Conservation (phyloP, 2,113 vertebrate genomes). For the Psophia crepitans region DNA sequence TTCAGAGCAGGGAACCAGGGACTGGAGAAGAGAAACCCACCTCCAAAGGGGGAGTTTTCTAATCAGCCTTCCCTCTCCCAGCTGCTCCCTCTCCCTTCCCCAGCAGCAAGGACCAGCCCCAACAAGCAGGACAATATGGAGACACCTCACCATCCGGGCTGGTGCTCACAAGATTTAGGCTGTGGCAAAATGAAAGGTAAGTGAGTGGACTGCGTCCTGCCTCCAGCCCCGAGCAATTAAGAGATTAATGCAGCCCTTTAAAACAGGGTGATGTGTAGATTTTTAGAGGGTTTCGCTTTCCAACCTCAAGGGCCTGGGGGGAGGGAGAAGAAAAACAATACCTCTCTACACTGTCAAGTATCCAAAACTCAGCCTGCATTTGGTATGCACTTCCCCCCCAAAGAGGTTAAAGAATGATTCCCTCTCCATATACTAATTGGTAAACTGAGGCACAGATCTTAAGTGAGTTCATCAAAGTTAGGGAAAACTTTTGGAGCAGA, state of each 20-base stretch:
- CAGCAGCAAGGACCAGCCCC: background rate
- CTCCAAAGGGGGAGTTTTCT: background rate
- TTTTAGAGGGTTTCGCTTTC: conserved; percentile 49
- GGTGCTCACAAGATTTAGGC: background rate
- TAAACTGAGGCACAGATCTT: background rate
- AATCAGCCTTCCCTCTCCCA: background rate
- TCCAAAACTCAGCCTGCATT: background rate
- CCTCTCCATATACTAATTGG: background rate
- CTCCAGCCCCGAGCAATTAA: conserved; percentile 19
- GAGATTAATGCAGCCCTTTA: conserved; percentile 36
- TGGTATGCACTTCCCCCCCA: background rate
- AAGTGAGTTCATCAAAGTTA: background rate
- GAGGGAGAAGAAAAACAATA: background rate
- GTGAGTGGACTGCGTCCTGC: background rate
- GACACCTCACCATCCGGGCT: background rate
- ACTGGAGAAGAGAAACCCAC: background rate
- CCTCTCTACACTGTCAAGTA: background rate
- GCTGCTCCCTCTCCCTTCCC: background rate
- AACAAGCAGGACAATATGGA: background rate
- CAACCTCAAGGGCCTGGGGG: background rate
- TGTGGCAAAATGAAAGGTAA: background rate
- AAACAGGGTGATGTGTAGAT: background rate
- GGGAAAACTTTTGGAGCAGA: background rate
- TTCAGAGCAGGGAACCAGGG: background rate
- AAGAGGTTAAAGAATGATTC: background rate